These are phyloP conservation scores for Smutsia gigantea DNA, from an alignment of 2,797 vertebrate genomes.

Conservation along the genomic window DNA sequence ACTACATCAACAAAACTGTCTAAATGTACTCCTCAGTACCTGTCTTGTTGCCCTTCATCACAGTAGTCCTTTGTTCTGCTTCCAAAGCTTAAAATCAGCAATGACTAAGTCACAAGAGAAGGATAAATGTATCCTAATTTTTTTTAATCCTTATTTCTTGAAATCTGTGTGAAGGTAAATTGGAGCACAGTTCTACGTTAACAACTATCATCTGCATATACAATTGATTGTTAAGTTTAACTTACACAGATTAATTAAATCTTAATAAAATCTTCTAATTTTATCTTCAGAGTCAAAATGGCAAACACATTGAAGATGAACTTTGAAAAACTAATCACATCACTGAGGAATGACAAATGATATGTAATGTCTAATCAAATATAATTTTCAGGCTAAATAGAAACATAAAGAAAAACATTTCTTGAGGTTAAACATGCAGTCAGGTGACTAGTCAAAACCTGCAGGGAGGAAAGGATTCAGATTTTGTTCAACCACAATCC, in stretches of 20 bases:
- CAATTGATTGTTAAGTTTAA: neutral
- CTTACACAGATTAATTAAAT: neutral
- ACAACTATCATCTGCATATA: neutral
- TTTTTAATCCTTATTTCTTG: neutral
- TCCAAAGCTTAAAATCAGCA: neutral
- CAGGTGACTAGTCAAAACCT: neutral
- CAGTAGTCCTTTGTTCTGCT: neutral
- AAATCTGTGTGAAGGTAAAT: neutral
- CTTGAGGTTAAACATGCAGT: neutral
- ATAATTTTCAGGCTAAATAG: neutral
- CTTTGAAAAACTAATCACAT: neutral
- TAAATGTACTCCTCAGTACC: neutral
- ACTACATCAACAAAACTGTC: neutral
- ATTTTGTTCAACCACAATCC: neutral
- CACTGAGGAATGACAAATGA: neutral
- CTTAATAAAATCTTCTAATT: neutral
- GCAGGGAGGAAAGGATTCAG: neutral
- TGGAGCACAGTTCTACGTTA: neutral
- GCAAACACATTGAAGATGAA: neutral
- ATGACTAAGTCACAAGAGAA: neutral
- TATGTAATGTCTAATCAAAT: neutral
- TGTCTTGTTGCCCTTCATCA: neutral
- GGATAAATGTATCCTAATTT: neutral
- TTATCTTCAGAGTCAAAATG: conserved; percentile 14
- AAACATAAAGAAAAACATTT: conserved; percentile 38